These are phyloP conservation scores for Furcifer pardalis DNA, from an alignment of 2,797 vertebrate species.

Conservation along the genomic window DNA sequence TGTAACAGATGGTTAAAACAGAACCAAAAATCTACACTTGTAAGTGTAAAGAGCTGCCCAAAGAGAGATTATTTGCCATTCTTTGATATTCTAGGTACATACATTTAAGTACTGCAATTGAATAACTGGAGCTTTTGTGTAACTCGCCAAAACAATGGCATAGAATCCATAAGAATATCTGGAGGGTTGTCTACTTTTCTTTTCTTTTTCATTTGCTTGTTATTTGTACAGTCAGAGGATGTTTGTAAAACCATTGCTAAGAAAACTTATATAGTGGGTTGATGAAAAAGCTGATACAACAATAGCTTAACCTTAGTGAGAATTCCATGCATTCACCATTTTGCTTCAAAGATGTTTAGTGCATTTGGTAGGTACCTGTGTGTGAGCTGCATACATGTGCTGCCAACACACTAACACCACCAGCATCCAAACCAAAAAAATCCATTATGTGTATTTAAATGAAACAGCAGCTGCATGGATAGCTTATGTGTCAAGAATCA, in stretches of 20 bases:
- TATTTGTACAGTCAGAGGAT: conserved; percentile 1
- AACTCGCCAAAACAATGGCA: neutral
- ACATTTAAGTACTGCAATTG: conserved; percentile 14
- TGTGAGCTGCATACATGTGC: neutral
- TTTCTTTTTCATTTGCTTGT: conserved; percentile 38
- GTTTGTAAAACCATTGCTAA: neutral
- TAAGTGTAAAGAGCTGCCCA: conserved; percentile 42
- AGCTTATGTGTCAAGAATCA: neutral
- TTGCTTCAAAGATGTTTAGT: neutral
- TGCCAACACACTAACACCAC: neutral
- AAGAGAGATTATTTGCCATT: conserved; percentile 21
- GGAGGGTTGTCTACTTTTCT: neutral
- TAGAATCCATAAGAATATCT: neutral
- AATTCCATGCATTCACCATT: neutral
- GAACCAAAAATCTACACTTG: conserved; percentile 51
- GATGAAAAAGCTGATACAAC: neutral
- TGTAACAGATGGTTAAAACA: conserved; percentile 63
- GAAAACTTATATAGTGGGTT: neutral
- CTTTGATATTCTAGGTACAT: conserved; percentile 26
- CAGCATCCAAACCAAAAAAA: neutral
- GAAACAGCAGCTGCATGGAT: neutral
- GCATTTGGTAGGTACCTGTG: neutral
- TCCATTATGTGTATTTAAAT: neutral
- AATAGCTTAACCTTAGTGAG: too few relatives aligned
- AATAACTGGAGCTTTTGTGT: conserved; percentile 1